Evolutionary conservation across 2,797 vertebrate species (phyloP), one percentile per base, ranked within the genome.

Genomic region (Oophaga sylvatica): DNA sequence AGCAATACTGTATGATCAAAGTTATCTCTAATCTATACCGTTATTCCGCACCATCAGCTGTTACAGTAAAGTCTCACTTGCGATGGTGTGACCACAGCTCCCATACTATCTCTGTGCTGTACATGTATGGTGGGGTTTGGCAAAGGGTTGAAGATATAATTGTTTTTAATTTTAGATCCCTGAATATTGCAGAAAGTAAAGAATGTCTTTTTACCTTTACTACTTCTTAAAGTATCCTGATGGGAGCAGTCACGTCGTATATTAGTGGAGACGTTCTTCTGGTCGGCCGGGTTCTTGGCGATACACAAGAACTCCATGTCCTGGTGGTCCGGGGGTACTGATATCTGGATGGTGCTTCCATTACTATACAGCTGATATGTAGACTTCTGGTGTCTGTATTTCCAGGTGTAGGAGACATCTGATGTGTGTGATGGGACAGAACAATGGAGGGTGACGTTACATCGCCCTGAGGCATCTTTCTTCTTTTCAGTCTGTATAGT

Each of bases 231-330:
- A 71, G 2, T 19, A 16, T 12, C 5, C 26, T 1, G 7, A 35
- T 20, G 13, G 26, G 29, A 10, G 16, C 85, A 87, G 67, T 63
- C 81, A 2, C 19, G 4, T 9, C 2, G 56, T 12, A 71, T 1
- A 26, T 48, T 17, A 15, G 73, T 1, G 9, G 67, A 35, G 67
- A 70, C 67, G 15, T 17, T 70, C 29, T 70, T 70, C 76, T n/a
- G 48, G 16, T 86, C 62, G 17, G 17, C 76, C 1, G 75, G 84
- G 48, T 86, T 86, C 1, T 80, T 26, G 45, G 70, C 84, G 31
- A 70, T 26, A 65, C 84, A 86, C 60, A 86, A 19, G 4, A 80
- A 9, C n/a, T 80, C 73, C 48, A n/a, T 41, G n/a, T 35, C 48
- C 75, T 53, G 62, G 48, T 26, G 68, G 4, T 41, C 12, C 0